Evolutionary conservation across 1,140 invertebrate species (phyloP).

Genomic region (Drosophila pandora): DNA sequence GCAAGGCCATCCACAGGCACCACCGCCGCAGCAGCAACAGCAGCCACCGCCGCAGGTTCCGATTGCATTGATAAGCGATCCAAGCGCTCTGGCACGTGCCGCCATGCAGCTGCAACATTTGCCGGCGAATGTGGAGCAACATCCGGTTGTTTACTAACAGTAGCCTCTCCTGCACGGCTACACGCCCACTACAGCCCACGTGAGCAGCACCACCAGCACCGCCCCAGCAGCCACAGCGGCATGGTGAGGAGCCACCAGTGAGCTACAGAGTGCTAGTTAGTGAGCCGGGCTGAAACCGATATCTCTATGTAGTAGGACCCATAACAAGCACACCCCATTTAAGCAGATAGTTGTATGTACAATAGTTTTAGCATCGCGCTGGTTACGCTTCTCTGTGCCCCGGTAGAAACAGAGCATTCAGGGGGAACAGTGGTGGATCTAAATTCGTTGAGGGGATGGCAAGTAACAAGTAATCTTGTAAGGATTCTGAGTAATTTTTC

Average conservation of each 20-base stretch:
- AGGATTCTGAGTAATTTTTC: background rate
- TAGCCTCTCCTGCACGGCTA: conserved; percentile 73
- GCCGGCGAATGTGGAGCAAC: conserved; percentile 80
- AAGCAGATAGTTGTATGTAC: conserved; percentile 71
- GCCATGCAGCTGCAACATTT: conserved; percentile 82
- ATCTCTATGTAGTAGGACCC: conserved; percentile 26
- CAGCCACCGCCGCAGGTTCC: conserved; percentile 75
- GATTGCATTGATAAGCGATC: conserved; percentile 80
- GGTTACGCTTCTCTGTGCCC: conserved; percentile 48
- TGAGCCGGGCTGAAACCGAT: conserved; percentile 39
- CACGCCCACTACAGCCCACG: conserved; percentile 48
- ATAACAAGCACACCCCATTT: conserved; percentile 44
- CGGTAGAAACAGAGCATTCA: conserved; percentile 8
- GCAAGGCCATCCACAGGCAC: conserved; percentile 57
- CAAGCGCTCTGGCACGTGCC: conserved; percentile 74
- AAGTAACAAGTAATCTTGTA: background rate
- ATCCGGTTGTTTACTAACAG: conserved; percentile 83
- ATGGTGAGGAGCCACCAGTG: conserved; percentile 52
- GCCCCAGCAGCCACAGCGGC: conserved; percentile 49
- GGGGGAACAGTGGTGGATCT: background rate
- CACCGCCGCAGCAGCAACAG: conserved; percentile 65
- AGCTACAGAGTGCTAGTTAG: conserved; percentile 8
- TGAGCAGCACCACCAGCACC: conserved; percentile 37
- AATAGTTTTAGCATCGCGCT: conserved; percentile 68
- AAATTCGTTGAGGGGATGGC: conserved; percentile 10